Base-by-base conservation (phyloP, 2,888 invertebrate species). In the Chaitophorus viminalis region DNA sequence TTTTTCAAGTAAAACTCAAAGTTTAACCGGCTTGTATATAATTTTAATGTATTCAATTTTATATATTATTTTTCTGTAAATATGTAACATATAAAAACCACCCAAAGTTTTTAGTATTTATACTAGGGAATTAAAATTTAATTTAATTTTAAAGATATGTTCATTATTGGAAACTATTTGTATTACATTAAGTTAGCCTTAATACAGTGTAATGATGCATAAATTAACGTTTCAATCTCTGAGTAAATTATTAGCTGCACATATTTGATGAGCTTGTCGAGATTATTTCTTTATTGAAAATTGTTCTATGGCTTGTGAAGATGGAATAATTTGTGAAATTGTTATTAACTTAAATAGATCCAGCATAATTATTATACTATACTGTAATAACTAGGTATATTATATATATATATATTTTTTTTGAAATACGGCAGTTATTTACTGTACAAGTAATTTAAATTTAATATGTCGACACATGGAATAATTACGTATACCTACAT, bases 171-270 rank as follows among this genome's bases (percentile, higher is more conserved):
- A 82, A 74, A 82, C 25, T 83, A 46, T 11, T 46, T 14, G 11
- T 46, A 46, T 46, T 46, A 46, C 14, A 46, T 46, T 46, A 46
- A 46, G 14, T 21, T 74, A 74, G 36, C 29, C 18, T 74, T 18
- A 39, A 31, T 72, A 36, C 6, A 46, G 54, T 36, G 39, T 79
- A 79, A 60, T 60, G 72, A 86, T 31, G 70, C 78, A 60, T 79
- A 72, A 60, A 74, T 36, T 0, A 83, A 83, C 29, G 65, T 79
- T 72, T 29, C 25, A 86, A 31, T 74, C 60, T 79, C 39, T 60
- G 72, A 79, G 39, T 78, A 60, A 60, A 86, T 86, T 86, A 79
- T 86, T 86, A 79, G 85, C n/a, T 36, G 68, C 85, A 85, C 33
- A 85, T 68, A 68, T 81, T 81, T 46, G 65, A 11, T 70, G 68